These are phyloP conservation scores for Lamprotornis superbus DNA, from an alignment of 2,113 vertebrate species.

Conservation along the genomic window DNA sequence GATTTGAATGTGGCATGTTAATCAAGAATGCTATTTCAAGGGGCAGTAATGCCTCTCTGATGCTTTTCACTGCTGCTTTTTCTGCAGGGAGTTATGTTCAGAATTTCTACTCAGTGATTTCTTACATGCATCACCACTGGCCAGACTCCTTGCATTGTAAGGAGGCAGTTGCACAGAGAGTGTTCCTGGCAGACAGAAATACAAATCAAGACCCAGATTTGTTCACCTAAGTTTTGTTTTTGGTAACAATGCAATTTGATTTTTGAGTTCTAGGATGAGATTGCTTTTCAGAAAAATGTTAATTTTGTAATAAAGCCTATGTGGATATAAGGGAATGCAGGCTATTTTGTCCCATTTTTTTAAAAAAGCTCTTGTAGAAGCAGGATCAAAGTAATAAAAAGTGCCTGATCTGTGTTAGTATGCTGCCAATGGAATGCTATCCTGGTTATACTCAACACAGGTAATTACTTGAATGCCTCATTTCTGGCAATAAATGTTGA, in stretches of 20 bases:
- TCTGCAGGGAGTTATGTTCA: neutral
- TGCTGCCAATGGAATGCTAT: neutral
- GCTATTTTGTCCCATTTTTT: neutral
- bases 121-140: neutral
- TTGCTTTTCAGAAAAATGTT: neutral
- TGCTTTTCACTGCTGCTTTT: neutral
- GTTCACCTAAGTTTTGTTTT: neutral
- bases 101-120: neutral
- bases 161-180: neutral
- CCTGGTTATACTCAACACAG: neutral
- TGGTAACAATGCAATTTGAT: neutral
- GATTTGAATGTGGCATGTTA: neutral
- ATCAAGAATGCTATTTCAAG: neutral
- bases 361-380: neutral
- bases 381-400: neutral
- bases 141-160: neutral
- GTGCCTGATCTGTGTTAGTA: neutral
- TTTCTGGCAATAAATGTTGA: neutral
- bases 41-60: neutral
- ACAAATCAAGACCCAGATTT: neutral
- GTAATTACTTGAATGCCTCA: neutral
- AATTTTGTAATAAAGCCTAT: neutral
- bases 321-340: neutral
- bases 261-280: neutral
- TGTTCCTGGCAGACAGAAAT: neutral